Base-by-base conservation (phyloP, 2,797 vertebrate species). In the Molossus alvarezi region DNA sequence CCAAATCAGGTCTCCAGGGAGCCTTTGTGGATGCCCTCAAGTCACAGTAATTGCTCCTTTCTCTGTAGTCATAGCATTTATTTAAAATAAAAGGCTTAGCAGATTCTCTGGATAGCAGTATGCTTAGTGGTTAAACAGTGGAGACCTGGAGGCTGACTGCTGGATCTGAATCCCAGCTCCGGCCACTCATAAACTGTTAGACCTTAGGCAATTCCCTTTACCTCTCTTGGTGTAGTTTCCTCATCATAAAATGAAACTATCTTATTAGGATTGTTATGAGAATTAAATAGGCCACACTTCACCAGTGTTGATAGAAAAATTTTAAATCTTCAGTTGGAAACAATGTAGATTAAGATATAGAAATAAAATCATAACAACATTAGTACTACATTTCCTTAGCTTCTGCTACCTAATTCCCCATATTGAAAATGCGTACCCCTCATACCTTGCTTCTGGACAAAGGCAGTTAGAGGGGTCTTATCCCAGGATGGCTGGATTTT, bases 291-390 rank as follows among this genome's bases (percentile, higher is more conserved):
- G 76, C 53, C 76, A 79, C n/a, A 58, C 75, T 97, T 95, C 64
- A 87, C 87, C 60, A 75, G 29, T 93, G 41, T 92, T 92, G 62
- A 95, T 53, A 96, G 83, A 85, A 95, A 94, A 37, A 2, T 45
- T 57, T 88, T 87, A 80, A 93, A 88, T 92, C 76, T 91, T 76
- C 85, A 95, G 27, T 95, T 95, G 80, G 58, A 96, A 90, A 90
- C 62, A 94, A 77, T 91, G 8, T 88, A 67, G 88, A 57, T 91
- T 96, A 89, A 55, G 57, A 75, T 93, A 94, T 55, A 93, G 76
- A 94, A 94, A 88, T 93, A 92, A 96, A 97, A 96, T 97, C 96
- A 95, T 95, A 96, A 55, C 88, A 82, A 91, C 67, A 97, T 91
- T 84, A 95, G 79, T 85, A 69, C 60, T 90, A 67, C 79, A 77